phyloP scores from a whole-genome alignment of 2,113 vertebrate species.

The Dunckerocampus dactyliophorus region DNA sequence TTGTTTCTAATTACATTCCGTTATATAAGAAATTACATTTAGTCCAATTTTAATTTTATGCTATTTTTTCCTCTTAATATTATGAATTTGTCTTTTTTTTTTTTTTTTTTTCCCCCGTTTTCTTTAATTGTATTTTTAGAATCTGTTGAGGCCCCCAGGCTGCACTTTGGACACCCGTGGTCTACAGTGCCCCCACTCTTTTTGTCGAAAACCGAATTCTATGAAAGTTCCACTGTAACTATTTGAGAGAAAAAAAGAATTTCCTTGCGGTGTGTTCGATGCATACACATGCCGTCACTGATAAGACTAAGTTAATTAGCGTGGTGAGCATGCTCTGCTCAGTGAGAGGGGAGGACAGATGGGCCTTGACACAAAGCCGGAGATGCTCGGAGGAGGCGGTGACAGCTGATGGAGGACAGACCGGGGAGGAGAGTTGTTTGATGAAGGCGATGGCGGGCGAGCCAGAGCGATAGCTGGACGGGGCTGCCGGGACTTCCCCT shows the following conservation, averaged over 20 bases:
- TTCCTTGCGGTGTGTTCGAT: neutral
- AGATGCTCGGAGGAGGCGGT: slow-evolving; percentile 55
- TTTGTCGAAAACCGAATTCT: no score
- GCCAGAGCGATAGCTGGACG: slow-evolving; percentile 20
- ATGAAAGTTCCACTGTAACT: neutral
- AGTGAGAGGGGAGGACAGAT: slow-evolving; percentile 63
- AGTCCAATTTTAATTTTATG: no score
- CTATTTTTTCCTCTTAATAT: no score
- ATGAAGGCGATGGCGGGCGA: slow-evolving; percentile 20
- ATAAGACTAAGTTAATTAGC: slow-evolving; percentile 78
- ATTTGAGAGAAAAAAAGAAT: neutral
- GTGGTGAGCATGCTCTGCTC: slow-evolving; percentile 62
- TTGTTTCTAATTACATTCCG: no score
- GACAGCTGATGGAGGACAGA: slow-evolving; percentile 62
- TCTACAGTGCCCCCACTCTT: no score
- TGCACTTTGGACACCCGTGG: no score
- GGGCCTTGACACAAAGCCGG: slow-evolving; percentile 71
- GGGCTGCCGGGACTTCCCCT: slow-evolving; percentile 35
- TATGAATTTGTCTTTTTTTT: no score
- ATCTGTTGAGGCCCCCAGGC: no score
- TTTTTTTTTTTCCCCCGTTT: no score
- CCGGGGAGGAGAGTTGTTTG: slow-evolving; percentile 57
- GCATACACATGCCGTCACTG: slow-evolving; percentile 29
- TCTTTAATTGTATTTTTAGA: no score
- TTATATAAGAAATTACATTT: no score